Evolutionary conservation across 2,888 invertebrate genomes (phyloP).

Genomic region (Rhyacophila evoluta): DNA sequence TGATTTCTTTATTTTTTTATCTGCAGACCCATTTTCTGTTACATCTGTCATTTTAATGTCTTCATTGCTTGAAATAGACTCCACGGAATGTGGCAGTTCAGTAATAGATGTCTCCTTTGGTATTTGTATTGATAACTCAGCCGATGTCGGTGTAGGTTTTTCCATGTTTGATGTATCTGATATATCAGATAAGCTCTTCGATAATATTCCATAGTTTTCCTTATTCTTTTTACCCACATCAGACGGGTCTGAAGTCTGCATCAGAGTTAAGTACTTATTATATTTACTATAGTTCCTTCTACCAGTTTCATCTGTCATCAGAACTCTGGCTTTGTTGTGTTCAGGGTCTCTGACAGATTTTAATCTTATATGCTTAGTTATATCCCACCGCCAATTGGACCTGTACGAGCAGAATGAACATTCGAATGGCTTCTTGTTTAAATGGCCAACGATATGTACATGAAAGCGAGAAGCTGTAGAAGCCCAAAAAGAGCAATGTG

Average conservation of each 20-base stretch:
- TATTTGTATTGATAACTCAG: background rate
- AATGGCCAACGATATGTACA: constrained; percentile 92
- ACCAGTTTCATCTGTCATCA: constrained; percentile 93
- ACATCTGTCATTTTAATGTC: background rate
- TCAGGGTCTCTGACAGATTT: constrained; percentile 88
- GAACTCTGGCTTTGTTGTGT: constrained; percentile 83
- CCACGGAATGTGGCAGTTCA: background rate
- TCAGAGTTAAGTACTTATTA: constrained; percentile 86
- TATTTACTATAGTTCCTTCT: constrained; percentile 93
- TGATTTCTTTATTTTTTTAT: constrained; percentile 66
- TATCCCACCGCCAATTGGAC: constrained; percentile 98
- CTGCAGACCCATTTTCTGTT: background rate
- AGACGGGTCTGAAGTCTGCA: constrained; percentile 58
- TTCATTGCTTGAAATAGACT: constrained; percentile 29
- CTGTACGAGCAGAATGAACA: constrained; percentile 94
- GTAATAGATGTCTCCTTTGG: background rate
- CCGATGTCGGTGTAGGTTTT: background rate
- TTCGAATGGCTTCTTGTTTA: constrained; percentile 94
- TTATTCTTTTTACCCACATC: constrained; percentile 32
- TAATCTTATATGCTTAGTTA: constrained; percentile 93
- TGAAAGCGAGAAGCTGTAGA: constrained; percentile 93
- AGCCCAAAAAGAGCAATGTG: constrained; percentile 93
- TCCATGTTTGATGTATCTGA: constrained; percentile 29
- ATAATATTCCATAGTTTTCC: constrained; percentile 31
- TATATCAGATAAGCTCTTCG: constrained; percentile 32